Evolutionary conservation across 2,888 invertebrate genomes (phyloP).

Genomic region (Gortyna flavago): DNA sequence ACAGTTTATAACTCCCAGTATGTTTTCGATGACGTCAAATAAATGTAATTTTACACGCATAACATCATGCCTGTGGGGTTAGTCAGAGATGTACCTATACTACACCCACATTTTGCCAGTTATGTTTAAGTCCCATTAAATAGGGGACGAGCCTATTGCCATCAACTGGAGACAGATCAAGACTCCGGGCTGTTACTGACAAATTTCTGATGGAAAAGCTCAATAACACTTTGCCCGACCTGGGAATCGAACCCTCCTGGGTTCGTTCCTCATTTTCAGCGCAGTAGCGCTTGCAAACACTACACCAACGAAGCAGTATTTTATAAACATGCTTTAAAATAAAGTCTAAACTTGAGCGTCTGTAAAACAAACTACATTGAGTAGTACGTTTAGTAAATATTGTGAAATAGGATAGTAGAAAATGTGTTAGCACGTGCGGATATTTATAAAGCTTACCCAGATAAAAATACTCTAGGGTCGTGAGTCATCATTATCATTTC

Average conservation of each 20-base stretch:
- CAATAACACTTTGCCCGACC: too few species aligned
- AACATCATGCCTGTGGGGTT: not conserved
- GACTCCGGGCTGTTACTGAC: too few species aligned
- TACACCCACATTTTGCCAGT: not conserved
- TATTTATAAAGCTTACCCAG: not conserved
- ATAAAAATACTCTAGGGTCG: not conserved
- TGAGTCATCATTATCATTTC: not conserved
- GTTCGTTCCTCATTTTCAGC: too few species aligned
- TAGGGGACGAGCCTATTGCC: not conserved
- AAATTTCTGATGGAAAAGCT: too few species aligned
- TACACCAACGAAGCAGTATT: too few species aligned
- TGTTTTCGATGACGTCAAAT: conserved; percentile 46
- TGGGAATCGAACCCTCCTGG: too few species aligned
- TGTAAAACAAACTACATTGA: conserved; percentile 32
- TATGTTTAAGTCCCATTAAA: not conserved
- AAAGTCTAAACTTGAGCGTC: not conserved
- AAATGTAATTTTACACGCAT: conserved; percentile 14
- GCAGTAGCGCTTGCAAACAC: too few species aligned
- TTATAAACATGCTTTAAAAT: conserved; percentile 17
- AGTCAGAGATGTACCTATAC: not conserved
- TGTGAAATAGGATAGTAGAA: conserved; percentile 10
- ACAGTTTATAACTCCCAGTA: conserved; percentile 33
- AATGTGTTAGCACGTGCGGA: not conserved
- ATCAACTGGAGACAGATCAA: too few species aligned
- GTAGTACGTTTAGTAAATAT: conserved; percentile 20